Base-by-base conservation (phyloP, 2,113 vertebrate species). In the Zapus hudsonius region DNA sequence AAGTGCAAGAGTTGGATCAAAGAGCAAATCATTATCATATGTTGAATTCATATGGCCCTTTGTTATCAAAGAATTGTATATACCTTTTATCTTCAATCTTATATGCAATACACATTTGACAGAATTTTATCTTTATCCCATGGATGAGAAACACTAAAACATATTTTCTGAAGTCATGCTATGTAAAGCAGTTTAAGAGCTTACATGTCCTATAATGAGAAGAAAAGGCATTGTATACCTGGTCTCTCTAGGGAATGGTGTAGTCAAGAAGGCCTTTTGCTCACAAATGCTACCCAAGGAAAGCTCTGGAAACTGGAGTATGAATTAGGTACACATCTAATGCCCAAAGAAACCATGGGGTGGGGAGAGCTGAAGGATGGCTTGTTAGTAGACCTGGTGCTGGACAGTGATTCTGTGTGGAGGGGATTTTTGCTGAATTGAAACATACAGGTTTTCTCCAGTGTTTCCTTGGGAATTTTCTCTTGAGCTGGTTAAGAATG, bases 61-160 rank as follows among this genome's bases (percentile, higher is more conserved):
- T 91, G 57, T 76, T 92, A 33, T 91, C 83, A 52, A 78, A 90
- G 92, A 89, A 63, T 67, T 55, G 12, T 87, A 47, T 63, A 75
- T 47, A 64, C 79, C 87, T 94, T 94, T 94, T 93, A 76, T 89
- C 87, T 88, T 95, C 59, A 52, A 2, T 84, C 92, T 75, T 76
- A 76, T 75, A 84, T 84, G 66, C 64, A 29, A 59, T 20, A n/a
- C 29, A 80, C 64, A 91, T 95, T 72, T 92, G 84, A 93, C 91
- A 90, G 84, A 55, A 76, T 83, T 78, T 67, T 83, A 22, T 67
- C 75, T 93, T 1, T 86, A 16, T 66, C 5, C 55, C 67, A 11
- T 66, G 57, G 63, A 61, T 36, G 69, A 31, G 94, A 89, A 91
- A 81, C 59, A 55, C 64, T 55, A 27, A 87, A 76, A 52, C 69